Percentiles rank a stretch among this genome's conserved stretches.
These are phyloP conservation scores for Charaxes varanes DNA, from an alignment of 1,140 invertebrate genomes.

Conservation along the genomic window DNA sequence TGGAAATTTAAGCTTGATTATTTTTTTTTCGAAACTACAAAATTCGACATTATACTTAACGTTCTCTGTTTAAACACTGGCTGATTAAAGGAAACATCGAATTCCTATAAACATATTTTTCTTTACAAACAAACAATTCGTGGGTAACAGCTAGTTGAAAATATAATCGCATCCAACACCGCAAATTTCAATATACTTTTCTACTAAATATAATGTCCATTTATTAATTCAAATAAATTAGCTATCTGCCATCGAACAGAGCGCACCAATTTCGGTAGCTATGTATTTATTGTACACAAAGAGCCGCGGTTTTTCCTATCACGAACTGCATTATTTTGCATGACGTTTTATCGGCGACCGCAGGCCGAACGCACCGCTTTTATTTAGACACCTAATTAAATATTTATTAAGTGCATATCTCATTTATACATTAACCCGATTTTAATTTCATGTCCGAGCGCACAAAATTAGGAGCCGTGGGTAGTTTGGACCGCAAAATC, in stretches of 20 bases:
- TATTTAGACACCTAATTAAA: constrained; percentile 73
- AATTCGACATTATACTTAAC: no score
- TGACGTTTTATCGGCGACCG: constrained; percentile 46
- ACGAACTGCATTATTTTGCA: constrained; percentile 50
- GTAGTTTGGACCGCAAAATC: constrained; percentile 60
- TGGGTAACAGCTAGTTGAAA: neutral
- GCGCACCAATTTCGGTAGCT: constrained; percentile 11
- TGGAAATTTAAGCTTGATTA: no score
- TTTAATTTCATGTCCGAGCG: constrained; percentile 70
- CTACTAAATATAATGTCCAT: constrained; percentile 1
- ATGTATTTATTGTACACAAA: constrained; percentile 19
- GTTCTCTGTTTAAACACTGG: no score
- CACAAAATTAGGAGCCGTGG: constrained; percentile 64
- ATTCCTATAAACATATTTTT: no score
- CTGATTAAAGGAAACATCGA: no score
- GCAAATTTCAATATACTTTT: constrained; percentile 1
- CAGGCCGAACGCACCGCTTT: constrained; percentile 48
- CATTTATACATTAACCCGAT: constrained; percentile 68
- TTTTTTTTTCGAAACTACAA: no score
- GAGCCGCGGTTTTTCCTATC: constrained; percentile 38
- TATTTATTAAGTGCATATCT: constrained; percentile 71
- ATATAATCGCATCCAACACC: neutral
- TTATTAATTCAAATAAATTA: constrained; percentile 21
- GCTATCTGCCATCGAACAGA: constrained; percentile 18
- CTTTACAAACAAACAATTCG: neutral